Percentiles rank a stretch among this genome's conserved stretches.
Conservation (phyloP, 2,797 vertebrate genomes). For the Tinamus major region DNA sequence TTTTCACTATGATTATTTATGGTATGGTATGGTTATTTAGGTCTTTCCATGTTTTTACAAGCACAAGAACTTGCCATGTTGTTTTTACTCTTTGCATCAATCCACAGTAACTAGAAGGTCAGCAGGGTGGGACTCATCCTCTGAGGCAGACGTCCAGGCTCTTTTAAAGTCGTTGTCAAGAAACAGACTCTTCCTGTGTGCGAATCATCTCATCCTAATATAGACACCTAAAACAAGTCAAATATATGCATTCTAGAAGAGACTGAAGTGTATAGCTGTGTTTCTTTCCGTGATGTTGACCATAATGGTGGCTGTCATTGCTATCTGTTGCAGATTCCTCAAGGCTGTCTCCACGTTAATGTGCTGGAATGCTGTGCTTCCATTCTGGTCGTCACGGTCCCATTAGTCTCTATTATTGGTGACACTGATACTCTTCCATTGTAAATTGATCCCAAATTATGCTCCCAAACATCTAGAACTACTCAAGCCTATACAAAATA, state of each 20-base stretch:
- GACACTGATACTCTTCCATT: constrained; percentile 11
- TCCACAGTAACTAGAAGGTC: not conserved
- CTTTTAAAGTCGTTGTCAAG: not conserved
- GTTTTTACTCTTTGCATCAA: not conserved
- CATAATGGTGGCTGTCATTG: not conserved
- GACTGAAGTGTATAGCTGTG: constrained; percentile 5
- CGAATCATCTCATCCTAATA: constrained; percentile 27
- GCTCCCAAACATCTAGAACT: not conserved
- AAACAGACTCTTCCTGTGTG: not conserved
- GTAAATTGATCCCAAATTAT: not conserved
- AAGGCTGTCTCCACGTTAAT: not conserved
- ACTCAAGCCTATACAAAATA: not conserved
- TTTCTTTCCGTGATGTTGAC: constrained; percentile 15
- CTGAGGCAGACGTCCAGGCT: not conserved
- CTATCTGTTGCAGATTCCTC: not conserved
- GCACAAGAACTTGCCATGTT: not conserved
- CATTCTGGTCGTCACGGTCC: not conserved
- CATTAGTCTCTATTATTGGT: not conserved
- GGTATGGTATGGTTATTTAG: not conserved
- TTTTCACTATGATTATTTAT: not conserved
- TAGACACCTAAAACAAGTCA: constrained; percentile 48
- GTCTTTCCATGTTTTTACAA: not conserved
- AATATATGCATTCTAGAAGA: constrained; percentile 42
- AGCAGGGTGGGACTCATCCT: not conserved
- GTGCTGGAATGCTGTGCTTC: constrained; percentile 14